These are phyloP conservation scores for Camelus bactrianus DNA, from an alignment of 2,113 vertebrate species.

Conservation along the genomic window DNA sequence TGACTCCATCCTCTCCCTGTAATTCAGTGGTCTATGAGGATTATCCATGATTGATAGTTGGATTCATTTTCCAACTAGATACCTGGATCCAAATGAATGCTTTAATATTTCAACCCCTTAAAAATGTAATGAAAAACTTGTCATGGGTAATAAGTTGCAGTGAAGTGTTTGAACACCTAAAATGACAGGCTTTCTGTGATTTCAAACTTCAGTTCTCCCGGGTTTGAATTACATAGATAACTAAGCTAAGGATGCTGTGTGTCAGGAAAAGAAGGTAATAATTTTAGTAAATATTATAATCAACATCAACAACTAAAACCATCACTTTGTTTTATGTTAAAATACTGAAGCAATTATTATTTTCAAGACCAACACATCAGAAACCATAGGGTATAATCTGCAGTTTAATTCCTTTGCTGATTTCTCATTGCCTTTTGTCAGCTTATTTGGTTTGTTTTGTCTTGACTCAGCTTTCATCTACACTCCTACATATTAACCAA, in stretches of 20 bases:
- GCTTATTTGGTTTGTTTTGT: background rate
- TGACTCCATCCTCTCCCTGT: background rate
- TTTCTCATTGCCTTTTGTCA: background rate
- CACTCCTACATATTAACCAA: background rate
- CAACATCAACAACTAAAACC: background rate
- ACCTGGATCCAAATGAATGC: constrained; percentile 53
- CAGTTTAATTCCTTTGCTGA: background rate
- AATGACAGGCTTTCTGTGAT: constrained; percentile 9
- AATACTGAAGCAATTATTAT: background rate
- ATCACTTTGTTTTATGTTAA: background rate
- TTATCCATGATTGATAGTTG: constrained; percentile 47
- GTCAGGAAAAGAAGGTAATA: constrained; percentile 12
- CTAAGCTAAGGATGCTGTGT: background rate
- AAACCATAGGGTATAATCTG: background rate
- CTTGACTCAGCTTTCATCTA: background rate
- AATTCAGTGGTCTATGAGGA: background rate
- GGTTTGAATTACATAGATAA: constrained; percentile 23
- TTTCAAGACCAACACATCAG: background rate
- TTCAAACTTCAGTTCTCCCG: constrained; percentile 25
- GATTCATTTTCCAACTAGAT: constrained; percentile 44
- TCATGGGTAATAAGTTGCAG: constrained; percentile 51
- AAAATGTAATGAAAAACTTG: constrained; percentile 71
- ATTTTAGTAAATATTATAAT: background rate
- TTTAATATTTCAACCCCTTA: constrained; percentile 65
- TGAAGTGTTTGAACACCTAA: constrained; percentile 21